Percentiles rank a stretch among this genome's conserved stretches.
Evolutionary conservation across 2,888 invertebrate genomes (phyloP).

Genomic region (Drosophila buzzatii): DNA sequence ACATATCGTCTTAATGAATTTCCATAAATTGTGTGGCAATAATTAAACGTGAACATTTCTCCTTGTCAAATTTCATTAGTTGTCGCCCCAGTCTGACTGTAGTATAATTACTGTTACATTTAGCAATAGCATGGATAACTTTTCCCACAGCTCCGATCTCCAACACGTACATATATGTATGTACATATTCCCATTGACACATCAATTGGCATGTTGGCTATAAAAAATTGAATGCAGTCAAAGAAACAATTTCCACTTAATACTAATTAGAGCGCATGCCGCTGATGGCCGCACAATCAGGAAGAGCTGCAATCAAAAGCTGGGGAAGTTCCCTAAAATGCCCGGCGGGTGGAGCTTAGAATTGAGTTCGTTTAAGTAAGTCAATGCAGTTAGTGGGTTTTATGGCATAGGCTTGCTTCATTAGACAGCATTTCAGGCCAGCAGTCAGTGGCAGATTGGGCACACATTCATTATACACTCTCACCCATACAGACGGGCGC

Average conservation of each 20-base stretch:
- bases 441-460: conserved; percentile 71
- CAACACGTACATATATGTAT: not conserved
- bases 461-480: conserved; percentile 68
- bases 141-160: conserved; percentile 41
- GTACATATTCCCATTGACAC: conserved; percentile 42
- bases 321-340: not conserved
- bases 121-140: conserved; percentile 18
- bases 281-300: conserved; percentile 54
- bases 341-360: conserved; percentile 12
- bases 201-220: conserved; percentile 61
- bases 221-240: conserved; percentile 63
- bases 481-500: conserved; percentile 25
- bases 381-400: conserved; percentile 77
- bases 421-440: conserved; percentile 74
- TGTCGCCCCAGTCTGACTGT: conserved; percentile 34
- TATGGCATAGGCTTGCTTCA: conserved; percentile 75
- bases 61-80: conserved; percentile 66
- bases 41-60: conserved; percentile 70
- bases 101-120: conserved; percentile 61
- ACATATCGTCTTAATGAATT: conserved; percentile 66
- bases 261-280: conserved; percentile 71
- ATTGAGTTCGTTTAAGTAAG: conserved; percentile 70
- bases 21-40: conserved; percentile 74
- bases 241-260: conserved; percentile 80
- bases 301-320: conserved; percentile 2